Percentiles rank a stretch among this genome's conserved stretches.
phyloP scores from a whole-genome alignment of 2,888 invertebrate species.

The Scaptomyza cyrtandrae region DNA sequence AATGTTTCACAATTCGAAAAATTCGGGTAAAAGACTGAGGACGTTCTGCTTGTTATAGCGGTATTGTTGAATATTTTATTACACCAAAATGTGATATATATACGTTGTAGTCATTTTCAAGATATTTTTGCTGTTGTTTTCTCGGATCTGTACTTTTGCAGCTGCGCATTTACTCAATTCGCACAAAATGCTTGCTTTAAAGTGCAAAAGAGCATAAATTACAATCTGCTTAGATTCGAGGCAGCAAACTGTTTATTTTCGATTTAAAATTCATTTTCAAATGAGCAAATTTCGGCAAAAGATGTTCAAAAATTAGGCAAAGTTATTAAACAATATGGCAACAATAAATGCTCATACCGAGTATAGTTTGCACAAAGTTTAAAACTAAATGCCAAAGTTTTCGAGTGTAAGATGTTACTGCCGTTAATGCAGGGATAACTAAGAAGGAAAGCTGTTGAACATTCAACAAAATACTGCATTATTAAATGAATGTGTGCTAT shows the following conservation, averaged over 20 bases:
- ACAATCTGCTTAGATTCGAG: background rate
- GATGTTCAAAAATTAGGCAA: background rate
- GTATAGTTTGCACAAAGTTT: background rate
- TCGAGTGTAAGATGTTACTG: background rate
- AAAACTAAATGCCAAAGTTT: background rate
- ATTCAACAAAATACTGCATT: background rate
- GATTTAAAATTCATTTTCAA: background rate
- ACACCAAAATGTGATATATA: background rate
- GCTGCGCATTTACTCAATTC: background rate
- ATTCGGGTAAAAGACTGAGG: background rate
- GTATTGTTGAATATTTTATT: conserved; percentile 3
- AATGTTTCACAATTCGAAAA: background rate
- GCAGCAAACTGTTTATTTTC: background rate
- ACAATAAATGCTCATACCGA: background rate
- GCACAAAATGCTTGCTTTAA: background rate
- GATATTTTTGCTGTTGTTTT: background rate
- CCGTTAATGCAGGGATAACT: too few species aligned
- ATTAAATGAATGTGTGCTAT: conserved; percentile 15
- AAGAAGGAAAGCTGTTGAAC: background rate
- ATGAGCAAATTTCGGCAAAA: background rate
- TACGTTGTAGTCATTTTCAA: background rate
- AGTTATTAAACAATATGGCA: background rate
- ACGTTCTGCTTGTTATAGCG: background rate
- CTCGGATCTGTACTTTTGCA: background rate
- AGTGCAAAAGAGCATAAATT: background rate